Conservation (phyloP, 2,113 vertebrate species). For the Cyanoderma ruficeps region DNA sequence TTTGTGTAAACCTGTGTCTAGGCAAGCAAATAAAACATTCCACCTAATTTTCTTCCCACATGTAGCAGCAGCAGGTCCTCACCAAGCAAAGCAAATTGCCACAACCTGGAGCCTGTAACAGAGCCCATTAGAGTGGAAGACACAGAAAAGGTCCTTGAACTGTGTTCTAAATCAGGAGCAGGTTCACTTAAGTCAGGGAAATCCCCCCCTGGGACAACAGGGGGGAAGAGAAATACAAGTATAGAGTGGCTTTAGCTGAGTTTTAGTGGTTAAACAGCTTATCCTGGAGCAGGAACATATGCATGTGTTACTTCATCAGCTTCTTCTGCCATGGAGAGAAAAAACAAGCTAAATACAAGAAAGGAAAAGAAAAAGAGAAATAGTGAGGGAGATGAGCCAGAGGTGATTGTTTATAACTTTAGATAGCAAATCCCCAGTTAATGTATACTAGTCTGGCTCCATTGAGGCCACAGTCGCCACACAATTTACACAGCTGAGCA, state of each 20-base stretch:
- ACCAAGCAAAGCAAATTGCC: not conserved
- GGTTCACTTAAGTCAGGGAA: not conserved
- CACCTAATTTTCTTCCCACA: not conserved
- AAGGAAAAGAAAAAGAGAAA: not conserved
- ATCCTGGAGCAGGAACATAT: not conserved
- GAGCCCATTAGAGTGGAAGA: not conserved
- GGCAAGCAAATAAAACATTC: slow-evolving; percentile 17
- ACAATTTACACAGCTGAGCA: slow-evolving; percentile 42
- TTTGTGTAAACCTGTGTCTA: not conserved
- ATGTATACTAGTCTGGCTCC: not conserved
- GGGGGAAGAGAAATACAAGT: not conserved
- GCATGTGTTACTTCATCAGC: not conserved
- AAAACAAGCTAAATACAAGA: accelerated
- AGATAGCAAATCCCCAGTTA: not conserved
- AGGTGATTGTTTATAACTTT: not conserved
- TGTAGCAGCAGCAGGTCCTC: not conserved
- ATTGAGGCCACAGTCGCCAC: not conserved
- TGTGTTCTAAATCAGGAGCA: not conserved
- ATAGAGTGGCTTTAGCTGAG: not conserved
- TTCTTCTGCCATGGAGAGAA: not conserved
- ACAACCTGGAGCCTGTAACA: not conserved
- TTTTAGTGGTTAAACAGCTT: slow-evolving; percentile 9
- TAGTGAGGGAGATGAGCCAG: not conserved
- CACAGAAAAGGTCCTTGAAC: not conserved
- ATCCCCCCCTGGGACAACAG: not conserved